A percentile compares a stretch with the other conserved stretches of the same genome.
Evolutionary conservation across 2,113 vertebrate species (phyloP).

Genomic region (Paramormyrops kingsleyae): DNA sequence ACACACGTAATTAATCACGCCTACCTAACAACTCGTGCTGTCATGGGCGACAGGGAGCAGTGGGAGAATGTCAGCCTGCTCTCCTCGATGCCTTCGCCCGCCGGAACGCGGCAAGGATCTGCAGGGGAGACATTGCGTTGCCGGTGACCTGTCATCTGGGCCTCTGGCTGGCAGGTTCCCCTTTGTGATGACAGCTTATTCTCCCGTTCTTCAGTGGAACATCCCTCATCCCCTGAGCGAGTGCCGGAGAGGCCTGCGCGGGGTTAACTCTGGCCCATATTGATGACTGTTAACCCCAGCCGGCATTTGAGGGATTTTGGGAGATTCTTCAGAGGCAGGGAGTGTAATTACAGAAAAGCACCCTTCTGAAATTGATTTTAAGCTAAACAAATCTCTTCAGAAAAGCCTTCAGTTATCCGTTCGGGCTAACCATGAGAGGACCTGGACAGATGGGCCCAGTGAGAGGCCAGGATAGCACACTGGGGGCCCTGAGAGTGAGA

Average conservation of each 20-base stretch:
- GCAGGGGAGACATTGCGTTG: slow-evolving; percentile 56
- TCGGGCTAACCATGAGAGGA: slow-evolving; percentile 47
- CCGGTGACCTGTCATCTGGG: slow-evolving; percentile 5
- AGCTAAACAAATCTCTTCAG: slow-evolving; percentile 55
- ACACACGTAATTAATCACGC: slow-evolving; percentile 20
- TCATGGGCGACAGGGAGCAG: slow-evolving; percentile 44
- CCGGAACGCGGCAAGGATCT: not conserved
- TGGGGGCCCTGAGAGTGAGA: slow-evolving; percentile 56
- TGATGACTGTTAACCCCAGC: slow-evolving; percentile 46
- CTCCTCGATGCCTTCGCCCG: slow-evolving; percentile 43
- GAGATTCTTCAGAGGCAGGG: slow-evolving; percentile 51
- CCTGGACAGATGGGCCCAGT: slow-evolving; percentile 35
- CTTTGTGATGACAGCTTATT: slow-evolving; percentile 4
- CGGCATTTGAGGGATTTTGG: slow-evolving; percentile 59
- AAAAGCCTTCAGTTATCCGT: slow-evolving; percentile 56
- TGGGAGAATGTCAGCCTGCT: slow-evolving; percentile 59
- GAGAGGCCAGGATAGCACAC: slow-evolving; percentile 46
- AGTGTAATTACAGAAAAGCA: slow-evolving; percentile 64
- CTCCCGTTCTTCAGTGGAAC: not conserved
- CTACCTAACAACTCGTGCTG: slow-evolving; percentile 2
- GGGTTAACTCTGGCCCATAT: slow-evolving; percentile 52
- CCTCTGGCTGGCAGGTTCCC: not conserved
- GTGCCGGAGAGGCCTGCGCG: slow-evolving; percentile 10
- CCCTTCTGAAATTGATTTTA: slow-evolving; percentile 51
- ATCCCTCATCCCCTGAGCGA: not conserved